Percentiles rank a stretch among this genome's conserved stretches.
phyloP scores from a whole-genome alignment of 2,888 invertebrate species.

The Drosophila siamana region DNA sequence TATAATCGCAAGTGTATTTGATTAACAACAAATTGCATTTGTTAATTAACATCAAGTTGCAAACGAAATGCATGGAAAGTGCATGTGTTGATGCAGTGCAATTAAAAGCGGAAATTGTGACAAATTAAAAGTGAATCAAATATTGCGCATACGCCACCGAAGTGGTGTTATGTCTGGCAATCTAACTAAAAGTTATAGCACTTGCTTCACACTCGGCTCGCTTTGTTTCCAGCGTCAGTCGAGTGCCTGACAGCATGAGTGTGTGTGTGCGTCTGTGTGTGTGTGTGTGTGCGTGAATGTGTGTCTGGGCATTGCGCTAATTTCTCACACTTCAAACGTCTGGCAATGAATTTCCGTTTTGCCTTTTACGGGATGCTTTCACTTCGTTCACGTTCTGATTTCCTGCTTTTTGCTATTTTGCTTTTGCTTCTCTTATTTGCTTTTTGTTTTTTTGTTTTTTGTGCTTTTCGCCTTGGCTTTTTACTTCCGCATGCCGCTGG shows the following conservation, averaged over 20 bases:
- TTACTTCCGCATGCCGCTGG: slow-evolving; percentile 53
- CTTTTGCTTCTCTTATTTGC: slow-evolving; percentile 58
- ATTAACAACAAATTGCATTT: slow-evolving; percentile 53
- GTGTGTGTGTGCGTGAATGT: slow-evolving; percentile 19
- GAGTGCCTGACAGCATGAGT: slow-evolving; percentile 18
- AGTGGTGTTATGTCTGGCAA: slow-evolving; percentile 22
- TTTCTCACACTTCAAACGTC: slow-evolving; percentile 76
- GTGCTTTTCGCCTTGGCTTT: slow-evolving; percentile 48
- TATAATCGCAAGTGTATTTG: slow-evolving; percentile 40
- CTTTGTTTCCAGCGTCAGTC: slow-evolving; percentile 35
- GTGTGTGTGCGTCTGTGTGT: slow-evolving; percentile 14
- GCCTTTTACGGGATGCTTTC: slow-evolving; percentile 51
- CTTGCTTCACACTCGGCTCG: slow-evolving; percentile 18
- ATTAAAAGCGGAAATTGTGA: slow-evolving; percentile 58
- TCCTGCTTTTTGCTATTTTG: slow-evolving; percentile 54
- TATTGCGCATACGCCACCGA: slow-evolving; percentile 51
- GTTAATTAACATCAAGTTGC: slow-evolving; percentile 27
- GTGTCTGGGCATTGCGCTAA: slow-evolving; percentile 66
- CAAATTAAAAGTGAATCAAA: slow-evolving; percentile 64
- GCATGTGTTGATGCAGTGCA: slow-evolving; percentile 15
- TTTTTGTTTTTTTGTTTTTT: slow-evolving; percentile 22
- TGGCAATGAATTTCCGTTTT: slow-evolving; percentile 77
- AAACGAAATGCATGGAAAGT: slow-evolving; percentile 15
- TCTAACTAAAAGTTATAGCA: slow-evolving; percentile 44
- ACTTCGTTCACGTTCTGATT: slow-evolving; percentile 60